Conservation (phyloP, 2,113 vertebrate species). For the Pedetes capensis region DNA sequence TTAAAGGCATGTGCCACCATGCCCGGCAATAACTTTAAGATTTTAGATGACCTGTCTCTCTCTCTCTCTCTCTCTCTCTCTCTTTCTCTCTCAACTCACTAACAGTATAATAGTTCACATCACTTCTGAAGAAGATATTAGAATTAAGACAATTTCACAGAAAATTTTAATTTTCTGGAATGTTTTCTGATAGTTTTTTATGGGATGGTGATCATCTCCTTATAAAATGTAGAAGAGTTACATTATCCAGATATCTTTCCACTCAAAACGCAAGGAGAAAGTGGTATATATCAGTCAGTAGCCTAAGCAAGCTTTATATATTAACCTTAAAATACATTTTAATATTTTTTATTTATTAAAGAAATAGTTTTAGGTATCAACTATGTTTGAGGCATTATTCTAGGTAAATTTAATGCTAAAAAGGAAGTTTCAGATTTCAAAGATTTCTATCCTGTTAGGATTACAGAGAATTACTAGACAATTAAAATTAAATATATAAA, state of each 20-base stretch:
- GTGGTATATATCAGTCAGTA: background rate
- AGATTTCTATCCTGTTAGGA: background rate
- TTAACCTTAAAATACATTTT: background rate
- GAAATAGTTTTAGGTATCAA: background rate
- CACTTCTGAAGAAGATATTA: background rate
- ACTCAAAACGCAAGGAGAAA: background rate
- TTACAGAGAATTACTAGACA: background rate
- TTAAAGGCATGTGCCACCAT: too few species aligned
- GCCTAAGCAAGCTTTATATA: background rate
- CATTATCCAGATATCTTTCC: background rate
- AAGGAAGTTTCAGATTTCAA: background rate
- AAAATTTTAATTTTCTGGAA: conserved; percentile 7
- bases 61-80: background rate
- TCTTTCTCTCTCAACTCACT: background rate
- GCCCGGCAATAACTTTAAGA: conserved; percentile 34
- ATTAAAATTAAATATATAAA: background rate
- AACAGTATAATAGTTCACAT: background rate
- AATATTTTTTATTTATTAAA: background rate
- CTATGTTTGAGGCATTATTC: background rate
- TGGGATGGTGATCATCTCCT: background rate
- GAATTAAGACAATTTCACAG: background rate
- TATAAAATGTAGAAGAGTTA: background rate
- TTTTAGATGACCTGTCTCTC: background rate
- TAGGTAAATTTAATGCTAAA: background rate
- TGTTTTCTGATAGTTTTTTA: background rate